Evolutionary conservation across 2,797 vertebrate genomes (phyloP), one percentile per base, ranked within the genome.

Genomic region (Scomberomorus guttatus): DNA sequence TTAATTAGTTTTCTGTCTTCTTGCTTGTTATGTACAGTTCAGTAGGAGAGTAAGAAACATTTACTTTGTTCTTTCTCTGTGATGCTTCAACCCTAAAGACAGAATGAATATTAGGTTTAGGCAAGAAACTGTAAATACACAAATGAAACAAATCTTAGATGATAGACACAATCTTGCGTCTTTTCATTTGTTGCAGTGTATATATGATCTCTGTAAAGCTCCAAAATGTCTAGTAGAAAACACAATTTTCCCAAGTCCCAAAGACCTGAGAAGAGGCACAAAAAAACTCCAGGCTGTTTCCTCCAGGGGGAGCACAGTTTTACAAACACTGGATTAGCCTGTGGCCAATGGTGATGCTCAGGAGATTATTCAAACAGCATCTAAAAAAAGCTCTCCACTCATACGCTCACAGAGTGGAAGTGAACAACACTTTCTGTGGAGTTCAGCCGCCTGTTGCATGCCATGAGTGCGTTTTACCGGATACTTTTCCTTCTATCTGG

Each of bases 401-500:
- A 44, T 72, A 3, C 72, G 20, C 83, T 82, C 85, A 68, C 70
- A 72, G 64, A 50, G 78, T 54, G 58, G 75, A 63, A 81, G 82
- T 74, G 81, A 85, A 54, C 24, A n/a, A 51, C 74, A 80, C 79
- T 83, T 37, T 59, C 64, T 59, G 74, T 79, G 85, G 34, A 79
- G 56, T 52, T 70, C 75, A 79, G 72, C 80, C 63, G 75, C 78
- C 80, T 88, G 79, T 86, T 89, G 69, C 54, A 46, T 51, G 58
- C 27, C 90, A 95, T 95, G 94, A 61, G 89, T 79, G 77, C 72
- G 4, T 80, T 95, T 80, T 81, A 75, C 78, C 48, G 87, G 76
- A 87, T 89, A 51, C 81, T 95, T 64, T 86, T 96, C 24, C 80
- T 96, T 22, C 72, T 95, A 5, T 92, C 90, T 87, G 95, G 95